phyloP scores from a whole-genome alignment of 2,797 vertebrate genomes.

The Tachyglossus aculeatus region DNA sequence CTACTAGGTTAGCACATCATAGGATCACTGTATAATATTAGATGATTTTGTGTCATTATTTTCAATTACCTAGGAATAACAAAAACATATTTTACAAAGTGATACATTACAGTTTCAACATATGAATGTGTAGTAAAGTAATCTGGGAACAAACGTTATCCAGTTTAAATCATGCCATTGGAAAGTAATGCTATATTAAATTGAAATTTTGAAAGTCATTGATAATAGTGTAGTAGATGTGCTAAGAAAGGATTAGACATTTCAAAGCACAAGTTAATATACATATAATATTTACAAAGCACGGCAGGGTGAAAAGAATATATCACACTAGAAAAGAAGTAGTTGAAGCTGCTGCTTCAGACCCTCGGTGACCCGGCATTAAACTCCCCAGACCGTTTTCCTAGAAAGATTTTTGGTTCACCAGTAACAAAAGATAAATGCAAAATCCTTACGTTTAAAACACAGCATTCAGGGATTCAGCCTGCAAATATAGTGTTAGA shows the following conservation, averaged over 20 bases:
- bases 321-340: slow-evolving; percentile 12
- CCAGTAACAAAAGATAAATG: background rate
- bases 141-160: slow-evolving; percentile 1
- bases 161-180: slow-evolving; percentile 40
- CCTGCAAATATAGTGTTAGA: no score
- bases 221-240: slow-evolving; percentile 15
- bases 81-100: slow-evolving; percentile 55
- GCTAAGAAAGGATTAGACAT: slow-evolving; percentile 40
- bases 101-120: slow-evolving; percentile 41
- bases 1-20: slow-evolving; percentile 49
- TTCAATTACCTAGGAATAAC: slow-evolving; percentile 58
- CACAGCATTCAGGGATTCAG: no score
- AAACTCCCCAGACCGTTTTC: background rate
- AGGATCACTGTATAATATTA: slow-evolving; percentile 17
- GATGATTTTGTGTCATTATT: slow-evolving; percentile 58
- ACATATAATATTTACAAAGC: background rate
- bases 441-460: fast-evolving
- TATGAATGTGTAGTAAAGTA: slow-evolving; percentile 23
- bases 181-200: slow-evolving; percentile 33
- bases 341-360: slow-evolving; percentile 23
- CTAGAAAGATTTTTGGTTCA: background rate
- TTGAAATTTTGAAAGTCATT: slow-evolving; percentile 41
- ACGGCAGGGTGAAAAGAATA: slow-evolving; percentile 16
- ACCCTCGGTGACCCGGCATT: slow-evolving; percentile 9
- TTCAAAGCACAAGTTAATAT: slow-evolving; percentile 9